Evolutionary conservation across 2,888 invertebrate genomes (phyloP).

Genomic region (Cheilosia soror): DNA sequence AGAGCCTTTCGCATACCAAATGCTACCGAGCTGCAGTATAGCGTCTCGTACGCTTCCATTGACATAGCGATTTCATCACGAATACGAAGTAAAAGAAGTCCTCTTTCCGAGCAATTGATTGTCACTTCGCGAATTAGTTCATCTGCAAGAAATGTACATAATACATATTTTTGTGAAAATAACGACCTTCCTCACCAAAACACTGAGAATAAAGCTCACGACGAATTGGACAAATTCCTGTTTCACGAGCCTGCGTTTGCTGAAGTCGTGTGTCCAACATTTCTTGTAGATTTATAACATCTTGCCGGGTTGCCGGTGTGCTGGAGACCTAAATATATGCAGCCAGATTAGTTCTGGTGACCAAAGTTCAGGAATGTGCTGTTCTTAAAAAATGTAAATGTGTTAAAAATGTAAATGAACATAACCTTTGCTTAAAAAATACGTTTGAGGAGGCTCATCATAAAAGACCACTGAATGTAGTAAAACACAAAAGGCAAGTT

Average conservation of each 20-base stretch:
- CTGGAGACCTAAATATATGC: slow-evolving; percentile 90
- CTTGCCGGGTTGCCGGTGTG: slow-evolving; percentile 97
- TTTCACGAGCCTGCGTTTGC: slow-evolving; percentile 96
- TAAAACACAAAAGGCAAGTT: too few relatives aligned
- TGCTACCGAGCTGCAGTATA: slow-evolving; percentile 98
- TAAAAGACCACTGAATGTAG: too few relatives aligned
- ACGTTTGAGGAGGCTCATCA: too few relatives aligned
- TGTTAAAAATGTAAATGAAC: too few relatives aligned
- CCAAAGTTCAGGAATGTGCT: not conserved
- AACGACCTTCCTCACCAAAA: slow-evolving; percentile 86
- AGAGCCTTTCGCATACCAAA: slow-evolving; percentile 99
- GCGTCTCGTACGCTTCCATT: slow-evolving; percentile 97
- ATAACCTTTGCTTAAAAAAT: too few relatives aligned
- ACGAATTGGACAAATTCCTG: slow-evolving; percentile 97
- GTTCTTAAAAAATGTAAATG: too few relatives aligned
- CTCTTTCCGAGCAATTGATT: slow-evolving; percentile 98
- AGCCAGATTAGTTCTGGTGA: too few relatives aligned
- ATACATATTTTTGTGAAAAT: not conserved
- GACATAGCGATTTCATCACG: slow-evolving; percentile 98
- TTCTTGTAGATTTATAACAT: slow-evolving; percentile 98
- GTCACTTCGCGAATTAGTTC: slow-evolving; percentile 97
- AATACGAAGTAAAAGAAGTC: slow-evolving; percentile 94
- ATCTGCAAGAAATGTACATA: slow-evolving; percentile 84
- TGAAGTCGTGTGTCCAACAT: slow-evolving; percentile 95
- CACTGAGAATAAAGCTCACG: slow-evolving; percentile 97